Conservation (phyloP, 2,888 invertebrate genomes). For the Cryptus viduatorius region DNA sequence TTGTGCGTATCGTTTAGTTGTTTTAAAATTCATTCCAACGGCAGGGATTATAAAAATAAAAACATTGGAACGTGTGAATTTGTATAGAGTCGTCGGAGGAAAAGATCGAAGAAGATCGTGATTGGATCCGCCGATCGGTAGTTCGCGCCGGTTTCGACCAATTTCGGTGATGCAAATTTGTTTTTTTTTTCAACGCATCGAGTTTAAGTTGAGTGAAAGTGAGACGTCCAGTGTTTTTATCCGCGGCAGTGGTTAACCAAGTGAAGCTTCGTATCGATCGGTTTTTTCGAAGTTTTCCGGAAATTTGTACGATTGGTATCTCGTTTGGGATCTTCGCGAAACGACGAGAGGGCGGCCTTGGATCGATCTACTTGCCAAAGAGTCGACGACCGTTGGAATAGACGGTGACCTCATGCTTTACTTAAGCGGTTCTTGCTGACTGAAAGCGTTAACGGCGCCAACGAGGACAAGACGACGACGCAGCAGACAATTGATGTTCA, state of each 20-base stretch:
- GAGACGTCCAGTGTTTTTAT: conserved; percentile 13
- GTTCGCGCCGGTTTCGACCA: conserved; percentile 32
- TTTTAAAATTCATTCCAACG: conserved; percentile 10
- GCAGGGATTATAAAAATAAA: conserved; percentile 10
- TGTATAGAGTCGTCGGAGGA: conserved; percentile 6
- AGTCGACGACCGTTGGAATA: conserved; percentile 80
- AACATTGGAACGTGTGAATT: conserved; percentile 31
- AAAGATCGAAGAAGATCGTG: conserved; percentile 19
- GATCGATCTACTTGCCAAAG: conserved; percentile 56
- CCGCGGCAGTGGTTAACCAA: neutral
- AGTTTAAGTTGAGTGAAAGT: conserved; percentile 35
- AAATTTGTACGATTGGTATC: conserved; percentile 7
- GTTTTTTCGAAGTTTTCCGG: conserved; percentile 3
- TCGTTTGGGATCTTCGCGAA: no score
- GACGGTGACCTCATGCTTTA: conserved; percentile 81
- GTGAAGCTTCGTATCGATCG: conserved; percentile 5
- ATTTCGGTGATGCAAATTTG: neutral
- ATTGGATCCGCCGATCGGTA: conserved; percentile 31
- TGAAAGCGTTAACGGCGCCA: conserved; percentile 74
- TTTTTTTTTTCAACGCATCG: conserved; percentile 8
- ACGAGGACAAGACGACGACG: conserved; percentile 68
- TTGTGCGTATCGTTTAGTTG: conserved; percentile 52
- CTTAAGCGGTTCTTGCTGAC: conserved; percentile 71
- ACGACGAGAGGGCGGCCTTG: conserved; percentile 43
- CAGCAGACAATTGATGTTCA: conserved; percentile 64